These are phyloP conservation scores for Drymodes brunneopygia DNA, from an alignment of 2,113 vertebrate species.

Conservation along the genomic window DNA sequence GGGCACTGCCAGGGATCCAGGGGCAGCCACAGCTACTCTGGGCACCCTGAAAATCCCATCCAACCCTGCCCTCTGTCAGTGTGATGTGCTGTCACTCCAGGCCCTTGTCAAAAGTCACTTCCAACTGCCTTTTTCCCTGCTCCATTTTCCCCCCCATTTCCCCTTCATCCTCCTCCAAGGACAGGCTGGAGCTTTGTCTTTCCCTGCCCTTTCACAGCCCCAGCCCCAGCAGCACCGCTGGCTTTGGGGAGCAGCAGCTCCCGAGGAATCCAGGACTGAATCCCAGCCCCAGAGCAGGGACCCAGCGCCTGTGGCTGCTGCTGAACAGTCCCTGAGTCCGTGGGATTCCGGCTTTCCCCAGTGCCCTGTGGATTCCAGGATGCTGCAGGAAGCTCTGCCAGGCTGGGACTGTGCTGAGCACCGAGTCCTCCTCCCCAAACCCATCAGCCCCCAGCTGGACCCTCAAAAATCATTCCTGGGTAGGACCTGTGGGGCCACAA, in stretches of 20 bases:
- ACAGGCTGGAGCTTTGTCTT: background rate
- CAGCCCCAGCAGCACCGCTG: rapidly evolving
- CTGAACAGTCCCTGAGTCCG: background rate
- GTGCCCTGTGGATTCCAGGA: rapidly evolving
- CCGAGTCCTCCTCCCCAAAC: background rate
- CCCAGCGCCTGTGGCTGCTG: background rate
- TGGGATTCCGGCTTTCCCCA: background rate
- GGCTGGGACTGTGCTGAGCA: background rate
- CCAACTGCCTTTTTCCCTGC: background rate
- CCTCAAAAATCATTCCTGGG: background rate
- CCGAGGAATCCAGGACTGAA: background rate
- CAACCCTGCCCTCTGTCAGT: background rate
- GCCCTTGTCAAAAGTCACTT: background rate
- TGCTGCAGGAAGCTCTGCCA: background rate
- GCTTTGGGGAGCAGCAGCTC: background rate
- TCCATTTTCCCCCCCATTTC: background rate
- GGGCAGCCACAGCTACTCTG: background rate
- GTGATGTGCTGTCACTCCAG: background rate
- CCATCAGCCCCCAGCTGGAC: background rate
- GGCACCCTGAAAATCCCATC: background rate
- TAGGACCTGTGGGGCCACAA: background rate
- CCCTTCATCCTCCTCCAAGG: background rate
- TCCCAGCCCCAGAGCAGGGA: background rate
- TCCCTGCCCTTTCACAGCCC: background rate
- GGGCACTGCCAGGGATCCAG: background rate